Percentiles rank a stretch among this genome's conserved stretches.
phyloP scores from a whole-genome alignment of 1,140 invertebrate species.

The Drosophila nigrodunni region DNA sequence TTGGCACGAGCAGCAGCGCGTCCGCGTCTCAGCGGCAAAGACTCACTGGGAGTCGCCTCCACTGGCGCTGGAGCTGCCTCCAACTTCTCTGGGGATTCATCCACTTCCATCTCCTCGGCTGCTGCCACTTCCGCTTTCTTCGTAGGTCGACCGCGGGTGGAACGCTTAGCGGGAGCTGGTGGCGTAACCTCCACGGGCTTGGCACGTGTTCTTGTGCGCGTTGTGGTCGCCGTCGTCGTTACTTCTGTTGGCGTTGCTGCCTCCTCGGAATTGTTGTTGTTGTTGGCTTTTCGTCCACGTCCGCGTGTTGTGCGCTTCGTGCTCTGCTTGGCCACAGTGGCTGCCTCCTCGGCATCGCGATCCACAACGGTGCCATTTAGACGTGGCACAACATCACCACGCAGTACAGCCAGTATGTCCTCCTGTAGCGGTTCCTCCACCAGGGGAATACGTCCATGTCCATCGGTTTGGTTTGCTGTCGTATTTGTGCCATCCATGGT shows the following conservation, averaged over 20 bases:
- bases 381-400: constrained; percentile 61
- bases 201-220: constrained; percentile 34
- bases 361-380: constrained; percentile 53
- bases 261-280: constrained; percentile 5
- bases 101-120: constrained; percentile 43
- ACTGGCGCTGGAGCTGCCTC: neutral
- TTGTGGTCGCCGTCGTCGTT: neutral
- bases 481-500: constrained; percentile 73
- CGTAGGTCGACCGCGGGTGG: constrained; percentile 57
- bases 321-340: constrained; percentile 8
- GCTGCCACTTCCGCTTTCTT: constrained; percentile 25
- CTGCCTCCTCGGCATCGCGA: neutral
- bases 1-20: constrained; percentile 62
- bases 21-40: constrained; percentile 55
- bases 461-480: neutral
- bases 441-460: neutral
- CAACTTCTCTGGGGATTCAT: constrained; percentile 29
- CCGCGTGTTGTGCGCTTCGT: constrained; percentile 59
- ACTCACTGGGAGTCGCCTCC: constrained; percentile 5
- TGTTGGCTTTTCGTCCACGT: constrained; percentile 48
- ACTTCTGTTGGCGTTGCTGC: neutral
- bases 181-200: constrained; percentile 47
- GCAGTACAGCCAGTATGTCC: constrained; percentile 78
- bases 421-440: constrained; percentile 71
- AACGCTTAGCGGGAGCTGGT: constrained; percentile 40